Conservation (phyloP, 2,888 invertebrate genomes). For the Hedya salicella region DNA sequence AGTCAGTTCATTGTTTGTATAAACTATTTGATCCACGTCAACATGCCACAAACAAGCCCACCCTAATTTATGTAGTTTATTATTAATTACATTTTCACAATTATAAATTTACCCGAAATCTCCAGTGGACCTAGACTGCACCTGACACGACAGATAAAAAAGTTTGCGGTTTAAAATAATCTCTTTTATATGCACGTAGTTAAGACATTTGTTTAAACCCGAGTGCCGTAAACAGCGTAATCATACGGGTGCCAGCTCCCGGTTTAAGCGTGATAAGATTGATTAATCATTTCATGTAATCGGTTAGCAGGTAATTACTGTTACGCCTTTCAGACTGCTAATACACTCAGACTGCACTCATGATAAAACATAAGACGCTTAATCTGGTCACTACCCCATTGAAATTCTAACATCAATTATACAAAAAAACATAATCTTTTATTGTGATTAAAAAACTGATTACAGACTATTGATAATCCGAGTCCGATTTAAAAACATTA, state of each 20-base stretch:
- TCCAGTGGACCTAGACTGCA: too few species aligned
- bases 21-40: neutral
- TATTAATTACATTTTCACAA: neutral
- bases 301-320: conserved; percentile 29
- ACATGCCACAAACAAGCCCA: neutral
- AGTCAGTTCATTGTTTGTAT: neutral
- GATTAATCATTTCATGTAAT: conserved; percentile 34
- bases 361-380: neutral
- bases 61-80: neutral
- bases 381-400: too few species aligned
- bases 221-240: neutral
- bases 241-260: conserved; percentile 12
- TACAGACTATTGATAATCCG: too few species aligned
- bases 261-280: conserved; percentile 18
- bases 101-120: too few species aligned
- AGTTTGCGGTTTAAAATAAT: neutral
- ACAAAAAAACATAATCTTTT: too few species aligned
- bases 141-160: too few species aligned
- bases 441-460: too few species aligned
- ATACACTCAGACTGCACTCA: neutral
- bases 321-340: conserved; percentile 5
- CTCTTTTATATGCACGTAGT: neutral
- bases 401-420: too few species aligned
- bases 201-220: neutral
- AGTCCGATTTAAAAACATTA: too few species aligned